Base-by-base conservation (phyloP, 2,888 invertebrate species). In the Cyrtodaria siliqua region DNA sequence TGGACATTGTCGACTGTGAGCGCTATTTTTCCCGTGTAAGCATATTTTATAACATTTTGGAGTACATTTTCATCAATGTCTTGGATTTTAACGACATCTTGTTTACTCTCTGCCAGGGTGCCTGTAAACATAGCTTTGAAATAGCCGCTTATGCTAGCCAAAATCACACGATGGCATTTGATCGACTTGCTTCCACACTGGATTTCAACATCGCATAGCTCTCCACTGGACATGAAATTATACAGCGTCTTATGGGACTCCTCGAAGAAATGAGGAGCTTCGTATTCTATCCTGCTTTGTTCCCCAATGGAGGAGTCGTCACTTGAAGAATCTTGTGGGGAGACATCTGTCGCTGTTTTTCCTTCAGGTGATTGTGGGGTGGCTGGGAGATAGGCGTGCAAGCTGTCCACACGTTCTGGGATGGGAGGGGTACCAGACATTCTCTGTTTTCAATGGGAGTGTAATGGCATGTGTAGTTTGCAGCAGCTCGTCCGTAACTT, bases 121-220 rank as follows among this genome's bases (percentile, higher is more conserved):
- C 92, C 92, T 24, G 90, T 89, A 84, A 94, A 94, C 94, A 94
- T 94, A 40, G 92, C 91, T 26, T 90, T 87, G 83, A 94, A 94
- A 79, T 94, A 94, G 18, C 92, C 91, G 81, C 93, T 93, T n/a
- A 91, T 86, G 53, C 93, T 92, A 0, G 94, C 93, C 55, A 94
- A 84, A 38, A 94, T 92, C 47, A 93, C 89, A 8, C 93, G 87
- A 85, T 94, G 94, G 74, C 93, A 93, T 55, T 84, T 84, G 40
- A 93, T 87, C 0, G 88, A 83, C 52, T 87, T 90, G 16, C 73
- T 81, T 1, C 86, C 86, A 70, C 83, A 83, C 62, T 79, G 79
- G 14, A 93, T 86, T 67, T 91, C 91, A 40, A 93, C 87, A 83
- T 93, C 93, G 85, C 91, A 93, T n/a, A 93, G 85, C 44, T 89